Evolutionary conservation across 2,113 vertebrate species (phyloP).

Genomic region (Jacana jacana): DNA sequence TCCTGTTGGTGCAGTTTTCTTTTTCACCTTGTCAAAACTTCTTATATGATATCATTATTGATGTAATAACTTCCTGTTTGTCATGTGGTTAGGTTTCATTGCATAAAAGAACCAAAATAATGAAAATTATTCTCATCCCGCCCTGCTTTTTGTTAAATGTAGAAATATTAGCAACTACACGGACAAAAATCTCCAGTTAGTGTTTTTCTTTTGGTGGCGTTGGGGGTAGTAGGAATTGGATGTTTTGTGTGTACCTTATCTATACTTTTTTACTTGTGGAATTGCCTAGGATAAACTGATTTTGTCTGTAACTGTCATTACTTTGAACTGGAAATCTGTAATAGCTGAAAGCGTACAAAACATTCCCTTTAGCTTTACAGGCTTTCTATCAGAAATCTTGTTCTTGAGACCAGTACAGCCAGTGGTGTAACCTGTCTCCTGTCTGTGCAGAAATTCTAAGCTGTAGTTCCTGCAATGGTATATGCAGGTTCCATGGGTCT

Average conservation of each 20-base stretch:
- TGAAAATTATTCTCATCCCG: not conserved
- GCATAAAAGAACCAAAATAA: constrained; percentile 26
- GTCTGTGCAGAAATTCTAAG: not conserved
- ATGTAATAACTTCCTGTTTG: not conserved
- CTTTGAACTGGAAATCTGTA: not conserved
- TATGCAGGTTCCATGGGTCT: not conserved
- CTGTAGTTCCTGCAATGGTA: not conserved
- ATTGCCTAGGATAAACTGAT: not conserved
- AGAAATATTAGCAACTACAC: constrained; percentile 1
- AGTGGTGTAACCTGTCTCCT: not conserved
- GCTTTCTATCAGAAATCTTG: not conserved
- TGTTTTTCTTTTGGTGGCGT: not conserved
- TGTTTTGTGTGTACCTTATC: not conserved
- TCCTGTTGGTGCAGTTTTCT: not conserved
- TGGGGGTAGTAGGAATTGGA: not conserved
- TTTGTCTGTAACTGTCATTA: not conserved
- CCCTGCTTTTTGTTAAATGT: not conserved
- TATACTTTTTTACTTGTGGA: not conserved
- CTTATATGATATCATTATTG: not conserved
- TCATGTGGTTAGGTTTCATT: not conserved
- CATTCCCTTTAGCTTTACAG: not conserved
- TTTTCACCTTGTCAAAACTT: constrained; percentile 13
- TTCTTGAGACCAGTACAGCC: not conserved
- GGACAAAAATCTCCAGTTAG: not conserved
- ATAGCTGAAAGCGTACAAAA: not conserved